Base-by-base conservation (phyloP, 2,113 vertebrate species). In the Gymnocephalus cernua region DNA sequence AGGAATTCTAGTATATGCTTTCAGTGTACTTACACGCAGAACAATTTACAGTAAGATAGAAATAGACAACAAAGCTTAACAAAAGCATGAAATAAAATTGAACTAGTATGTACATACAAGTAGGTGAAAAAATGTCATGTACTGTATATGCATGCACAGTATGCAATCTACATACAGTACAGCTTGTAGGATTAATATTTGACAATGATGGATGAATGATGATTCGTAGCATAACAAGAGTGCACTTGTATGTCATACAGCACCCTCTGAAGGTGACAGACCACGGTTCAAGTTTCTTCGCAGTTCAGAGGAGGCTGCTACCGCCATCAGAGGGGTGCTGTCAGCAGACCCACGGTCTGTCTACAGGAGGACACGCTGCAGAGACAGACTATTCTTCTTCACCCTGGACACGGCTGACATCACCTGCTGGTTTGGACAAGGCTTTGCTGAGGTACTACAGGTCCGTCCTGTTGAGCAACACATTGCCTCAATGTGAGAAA, bases 341-440 rank as follows among this genome's bases (percentile, higher is more conserved):
- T 93, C 96, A 1, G 96, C 96, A 0, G 97, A 98, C 62, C 97
- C 97, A 2, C 93, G 97, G n/a, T 98, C 97, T 1, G 93, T 97
- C 15, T 97, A 97, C 80, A 95, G 96, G 27, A 94, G 97, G 51
- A 95, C 91, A 50, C 85, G 94, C 86, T 96, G 95, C 80, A 93
- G 76, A 70, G 96, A 97, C 87, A 92, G 90, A 67, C 95, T 96
- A 29, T 96, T 96, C 92, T 95, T 94, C 91, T 95, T 96, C 64
- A 93, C 88, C 9, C 83, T 98, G 41, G 97, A 98, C 82, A 89
- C 74, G 0, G 96, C 94, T 0, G 94, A 97, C 23, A 51, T 98
- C 84, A 97, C 97, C 1, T 97, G 96, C 93, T 97, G 97, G 97
- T 97, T 98, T 88, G 96, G 96, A 41, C 92, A 94, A 66, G 95